Evolutionary conservation across 2,113 vertebrate species (phyloP).

Genomic region (Plestiodon gilberti): DNA sequence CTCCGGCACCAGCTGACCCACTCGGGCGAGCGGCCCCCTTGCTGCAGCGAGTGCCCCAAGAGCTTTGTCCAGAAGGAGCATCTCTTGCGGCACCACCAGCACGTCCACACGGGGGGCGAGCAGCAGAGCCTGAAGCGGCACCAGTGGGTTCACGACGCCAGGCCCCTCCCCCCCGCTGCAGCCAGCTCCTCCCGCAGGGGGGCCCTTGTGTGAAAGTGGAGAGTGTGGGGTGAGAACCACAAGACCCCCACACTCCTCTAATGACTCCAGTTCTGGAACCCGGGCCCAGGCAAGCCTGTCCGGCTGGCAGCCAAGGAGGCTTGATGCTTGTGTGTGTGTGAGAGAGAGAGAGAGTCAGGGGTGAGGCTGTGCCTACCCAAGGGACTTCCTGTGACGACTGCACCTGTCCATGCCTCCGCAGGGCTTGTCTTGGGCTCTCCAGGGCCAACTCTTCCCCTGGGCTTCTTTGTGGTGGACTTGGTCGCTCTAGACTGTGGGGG

Average conservation of each 20-base stretch:
- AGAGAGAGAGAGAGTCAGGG: no score
- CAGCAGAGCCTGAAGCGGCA: constrained; percentile 78
- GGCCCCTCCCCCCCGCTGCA: background rate
- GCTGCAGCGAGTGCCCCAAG: constrained; percentile 79
- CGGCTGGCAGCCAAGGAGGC: no score
- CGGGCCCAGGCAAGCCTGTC: no score
- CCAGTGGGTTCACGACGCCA: constrained; percentile 79
- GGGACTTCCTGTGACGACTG: no score
- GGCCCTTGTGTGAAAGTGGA: background rate
- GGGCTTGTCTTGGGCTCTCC: no score
- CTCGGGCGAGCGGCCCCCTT: constrained; percentile 81
- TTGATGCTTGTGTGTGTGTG: no score
- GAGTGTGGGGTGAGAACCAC: rapidly evolving
- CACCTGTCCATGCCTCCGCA: no score
- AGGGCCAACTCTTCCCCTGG: no score
- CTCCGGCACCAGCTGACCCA: constrained; percentile 83
- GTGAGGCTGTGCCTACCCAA: no score
- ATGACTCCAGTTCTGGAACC: background rate
- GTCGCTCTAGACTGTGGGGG: no score
- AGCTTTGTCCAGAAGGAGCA: constrained; percentile 80
- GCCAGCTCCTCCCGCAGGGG: background rate
- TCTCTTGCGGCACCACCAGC: constrained; percentile 81
- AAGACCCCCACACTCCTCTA: no score
- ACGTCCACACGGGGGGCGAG: constrained; percentile 77
- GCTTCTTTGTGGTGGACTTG: no score